Conservation (phyloP, 2,888 invertebrate species). For the Xylota segnis region DNA sequence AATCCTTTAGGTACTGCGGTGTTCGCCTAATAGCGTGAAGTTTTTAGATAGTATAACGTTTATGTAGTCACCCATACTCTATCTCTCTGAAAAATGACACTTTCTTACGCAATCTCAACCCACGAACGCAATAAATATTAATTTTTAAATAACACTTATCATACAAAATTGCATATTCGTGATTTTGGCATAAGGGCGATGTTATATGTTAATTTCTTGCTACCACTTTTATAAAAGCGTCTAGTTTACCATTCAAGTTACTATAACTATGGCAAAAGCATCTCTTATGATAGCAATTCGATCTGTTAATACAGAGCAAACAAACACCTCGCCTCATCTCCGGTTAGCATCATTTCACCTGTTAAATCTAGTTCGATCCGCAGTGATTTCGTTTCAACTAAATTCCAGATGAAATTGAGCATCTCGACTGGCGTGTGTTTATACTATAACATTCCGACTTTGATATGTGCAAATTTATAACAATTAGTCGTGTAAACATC, state of each 20-base stretch:
- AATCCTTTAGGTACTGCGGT: too few species aligned
- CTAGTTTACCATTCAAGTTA: constrained; percentile 25
- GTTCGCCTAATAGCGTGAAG: too few species aligned
- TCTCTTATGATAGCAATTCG: constrained; percentile 10
- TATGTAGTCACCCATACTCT: too few species aligned
- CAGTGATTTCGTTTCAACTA: constrained; percentile 9
- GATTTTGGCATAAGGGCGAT: neutral
- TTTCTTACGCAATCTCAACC: too few species aligned
- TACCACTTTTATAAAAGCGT: neutral
- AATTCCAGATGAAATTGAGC: constrained; percentile 22
- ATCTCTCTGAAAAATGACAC: too few species aligned
- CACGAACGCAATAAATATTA: too few species aligned
- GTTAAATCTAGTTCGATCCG: constrained; percentile 43
- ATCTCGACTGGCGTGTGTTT: neutral
- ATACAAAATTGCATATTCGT: neutral
- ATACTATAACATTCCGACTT: constrained; percentile 7
- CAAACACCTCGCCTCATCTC: neutral
- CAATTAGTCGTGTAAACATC: constrained; percentile 48
- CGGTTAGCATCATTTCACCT: constrained; percentile 11
- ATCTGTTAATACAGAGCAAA: constrained; percentile 5
- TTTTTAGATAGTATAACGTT: too few species aligned
- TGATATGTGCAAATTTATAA: constrained; percentile 27
- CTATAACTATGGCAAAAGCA: constrained; percentile 37
- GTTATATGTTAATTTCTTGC: constrained; percentile 12
- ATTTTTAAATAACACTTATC: too few species aligned